Evolutionary conservation across 1,140 invertebrate genomes (phyloP), one percentile per base, ranked within the genome.

Genomic region (Nephotettix cincticeps): DNA sequence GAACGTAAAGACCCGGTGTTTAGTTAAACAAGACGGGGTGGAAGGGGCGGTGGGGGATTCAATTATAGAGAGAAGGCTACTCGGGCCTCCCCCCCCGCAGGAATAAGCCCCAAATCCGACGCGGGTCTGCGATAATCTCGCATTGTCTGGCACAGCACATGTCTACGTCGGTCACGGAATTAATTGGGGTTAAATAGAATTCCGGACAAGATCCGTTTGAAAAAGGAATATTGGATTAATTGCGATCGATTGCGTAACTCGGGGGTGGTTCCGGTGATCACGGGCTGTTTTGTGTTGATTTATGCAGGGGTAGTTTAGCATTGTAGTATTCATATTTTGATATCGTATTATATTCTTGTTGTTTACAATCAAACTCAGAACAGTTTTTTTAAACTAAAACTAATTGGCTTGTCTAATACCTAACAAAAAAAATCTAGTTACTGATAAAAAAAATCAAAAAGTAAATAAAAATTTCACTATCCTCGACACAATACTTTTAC

Each of bases 11-110:
- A 61, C 56, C 3, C 25, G 56, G 56, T 61, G 56, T 61, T 61
- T 61, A 61, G 56, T 61, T 61, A 61, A 61, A 61, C 56, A 61
- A 61, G 27, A 29, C 47, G 56, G 56, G 21, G n/a, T 21, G 2
- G 56, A 4, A 1, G 21, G 25, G 21, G 32, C 11, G 64, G 25
- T 17, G 40, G 64, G 32, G 27, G 64, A 67, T 67, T 67, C 64
- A 67, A 67, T 67, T 67, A 67, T 45, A 67, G 36, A 14, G 40
- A 64, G 64, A 45, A 61, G 56, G 56, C 56, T 61, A 61, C 64
- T 43, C 3, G 64, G 40, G 32, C 64, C 27, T 25, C 14, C 64
- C 19, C 64, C 32, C 56, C 23, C 61, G 13, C 29, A 13, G 19
- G 25, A 67, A 43, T 67, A 67, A 67, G 32, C 64, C 64, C 40